Percentiles rank a stretch among this genome's conserved stretches.
These are phyloP conservation scores for Branchellion lobata DNA, from an alignment of 2,888 invertebrate genomes.

Conservation along the genomic window DNA sequence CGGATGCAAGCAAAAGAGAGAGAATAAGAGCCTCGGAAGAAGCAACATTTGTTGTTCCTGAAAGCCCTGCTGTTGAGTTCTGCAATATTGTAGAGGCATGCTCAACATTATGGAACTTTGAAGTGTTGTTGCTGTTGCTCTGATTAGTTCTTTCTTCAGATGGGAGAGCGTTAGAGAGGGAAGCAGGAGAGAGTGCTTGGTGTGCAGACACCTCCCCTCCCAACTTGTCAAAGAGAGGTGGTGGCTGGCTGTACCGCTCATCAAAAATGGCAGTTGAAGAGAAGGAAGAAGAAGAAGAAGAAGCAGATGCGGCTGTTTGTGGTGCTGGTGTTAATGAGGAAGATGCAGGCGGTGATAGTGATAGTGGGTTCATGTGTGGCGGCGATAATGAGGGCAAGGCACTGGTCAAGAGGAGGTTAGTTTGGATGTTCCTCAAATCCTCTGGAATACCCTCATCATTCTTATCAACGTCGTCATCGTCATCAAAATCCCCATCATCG, in stretches of 20 bases:
- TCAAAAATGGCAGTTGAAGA: background rate
- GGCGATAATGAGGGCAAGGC: background rate
- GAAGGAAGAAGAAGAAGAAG: background rate
- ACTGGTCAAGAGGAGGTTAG: conserved; percentile 12
- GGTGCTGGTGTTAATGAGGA: background rate
- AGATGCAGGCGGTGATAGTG: background rate
- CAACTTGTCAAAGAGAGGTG: conserved; percentile 31
- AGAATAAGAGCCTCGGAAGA: too few species aligned
- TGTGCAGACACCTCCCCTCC: conserved; percentile 15
- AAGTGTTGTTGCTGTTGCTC: too few species aligned
- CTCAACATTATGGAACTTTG: too few species aligned
- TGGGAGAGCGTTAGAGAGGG: too few species aligned
- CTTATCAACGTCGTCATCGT: background rate
- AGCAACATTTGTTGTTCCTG: too few species aligned
- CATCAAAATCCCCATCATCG: too few species aligned
- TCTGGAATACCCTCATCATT: conserved; percentile 31
- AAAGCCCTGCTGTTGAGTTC: too few species aligned
- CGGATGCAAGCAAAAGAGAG: too few species aligned
- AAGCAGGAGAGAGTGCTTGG: too few species aligned
- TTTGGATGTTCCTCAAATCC: conserved; percentile 30
- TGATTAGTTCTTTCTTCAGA: too few species aligned
- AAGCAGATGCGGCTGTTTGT: too few species aligned
- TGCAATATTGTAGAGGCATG: too few species aligned
- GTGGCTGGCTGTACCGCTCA: background rate
- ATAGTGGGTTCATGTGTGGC: background rate